Evolutionary conservation across 2,113 vertebrate genomes (phyloP).

Genomic region (Otolemur garnettii): DNA sequence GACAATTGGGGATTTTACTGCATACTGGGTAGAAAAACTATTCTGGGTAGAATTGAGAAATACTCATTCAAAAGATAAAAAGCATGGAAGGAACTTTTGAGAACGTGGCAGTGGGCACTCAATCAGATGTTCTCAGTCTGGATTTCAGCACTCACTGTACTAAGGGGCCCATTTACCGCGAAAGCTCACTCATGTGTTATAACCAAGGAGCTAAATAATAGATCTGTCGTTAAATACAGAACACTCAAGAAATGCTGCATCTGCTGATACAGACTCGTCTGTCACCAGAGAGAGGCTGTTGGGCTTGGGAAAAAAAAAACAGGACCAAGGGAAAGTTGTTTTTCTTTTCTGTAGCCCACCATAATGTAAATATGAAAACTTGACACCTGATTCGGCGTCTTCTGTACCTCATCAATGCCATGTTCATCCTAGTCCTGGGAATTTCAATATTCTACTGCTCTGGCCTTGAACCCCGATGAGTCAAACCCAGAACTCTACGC

Average conservation of each 20-base stretch:
- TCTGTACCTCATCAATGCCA: neutral
- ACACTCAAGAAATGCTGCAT: neutral
- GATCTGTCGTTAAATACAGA: neutral
- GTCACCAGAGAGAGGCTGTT: neutral
- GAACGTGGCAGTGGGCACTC: neutral
- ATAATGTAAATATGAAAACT: neutral
- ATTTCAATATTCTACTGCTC: neutral
- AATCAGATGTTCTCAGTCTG: neutral
- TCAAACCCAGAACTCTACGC: neutral
- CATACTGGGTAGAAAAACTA: neutral
- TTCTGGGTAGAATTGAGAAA: neutral
- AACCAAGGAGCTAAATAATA: neutral
- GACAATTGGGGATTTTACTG: neutral
- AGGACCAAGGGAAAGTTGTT: neutral
- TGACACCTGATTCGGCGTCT: constrained; percentile 5
- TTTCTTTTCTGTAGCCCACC: neutral
- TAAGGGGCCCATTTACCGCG: neutral
- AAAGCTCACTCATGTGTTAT: neutral
- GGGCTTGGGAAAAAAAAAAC: neutral
- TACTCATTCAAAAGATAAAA: neutral
- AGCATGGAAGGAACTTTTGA: neutral
- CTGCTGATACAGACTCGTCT: neutral
- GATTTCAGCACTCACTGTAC: neutral
- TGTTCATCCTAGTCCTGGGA: neutral
- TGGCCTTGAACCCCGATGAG: constrained; percentile 16